Base-by-base conservation (phyloP, 2,113 vertebrate genomes). In the Lampris incognitus region DNA sequence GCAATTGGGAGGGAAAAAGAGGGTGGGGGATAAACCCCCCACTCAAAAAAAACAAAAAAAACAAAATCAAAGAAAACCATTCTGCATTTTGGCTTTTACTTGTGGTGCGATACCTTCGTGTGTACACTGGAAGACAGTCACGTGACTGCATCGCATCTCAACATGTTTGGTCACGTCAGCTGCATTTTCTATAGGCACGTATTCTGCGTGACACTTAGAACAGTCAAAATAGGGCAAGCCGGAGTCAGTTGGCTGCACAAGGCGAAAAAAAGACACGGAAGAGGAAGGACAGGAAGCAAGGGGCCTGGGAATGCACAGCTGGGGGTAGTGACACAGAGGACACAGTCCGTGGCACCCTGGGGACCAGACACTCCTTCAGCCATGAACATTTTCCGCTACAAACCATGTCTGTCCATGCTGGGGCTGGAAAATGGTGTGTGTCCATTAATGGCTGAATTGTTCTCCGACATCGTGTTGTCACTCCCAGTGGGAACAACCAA, bases 381-480 rank as follows among this genome's bases (percentile, higher is more conserved):
- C 59, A 40, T 73, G 59, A 55, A 73, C 51, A 49, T 38, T 46
- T 10, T 55, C 49, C 50, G 54, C 64, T 50, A 6, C 49, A 46
- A 67, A 5, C 13, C 4, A 6, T 13, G 37, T 84, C 51, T 42
- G 51, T 78, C 46, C 6, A 49, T 38, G 5, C 83, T 36, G 81
- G 67, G 10, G 3, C 60, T 55, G 50, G 85, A 84, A 90, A 85
- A 72, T 76, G 63, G 39, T 71, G 57, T 51, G 55, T 39, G 37
- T 68, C 66, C 76, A 72, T 78, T 59, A 77, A 72, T 84, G 79
- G 64, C 44, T 64, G 55, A 13, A 0, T 13, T 9, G 72, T 80
- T 84, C 42, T 56, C 48, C 86, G 88, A 92, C 88, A 87, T 93
- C 82, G 85, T 77, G 82, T 65, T 76, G 83, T 87, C 0, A 72